These are phyloP conservation scores for Eulemur macaco DNA, from an alignment of 2,113 vertebrate genomes.

Conservation along the genomic window DNA sequence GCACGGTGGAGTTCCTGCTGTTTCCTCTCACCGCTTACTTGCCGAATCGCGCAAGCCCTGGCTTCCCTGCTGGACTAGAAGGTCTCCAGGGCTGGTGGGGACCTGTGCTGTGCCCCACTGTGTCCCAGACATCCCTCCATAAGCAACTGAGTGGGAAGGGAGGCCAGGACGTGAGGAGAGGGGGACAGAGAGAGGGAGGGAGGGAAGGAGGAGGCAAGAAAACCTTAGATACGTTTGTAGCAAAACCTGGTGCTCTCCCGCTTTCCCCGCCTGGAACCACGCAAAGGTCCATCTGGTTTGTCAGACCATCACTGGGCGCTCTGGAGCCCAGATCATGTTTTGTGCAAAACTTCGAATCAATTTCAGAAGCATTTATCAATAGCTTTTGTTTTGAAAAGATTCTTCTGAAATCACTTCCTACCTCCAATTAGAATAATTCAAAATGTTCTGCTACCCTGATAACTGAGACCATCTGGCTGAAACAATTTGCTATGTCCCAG, in stretches of 20 bases:
- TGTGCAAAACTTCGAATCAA: background rate
- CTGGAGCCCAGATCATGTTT: background rate
- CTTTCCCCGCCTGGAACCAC: background rate
- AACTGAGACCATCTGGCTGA: background rate
- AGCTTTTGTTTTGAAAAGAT: background rate
- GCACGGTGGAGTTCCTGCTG: background rate
- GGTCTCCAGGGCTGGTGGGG: rapidly evolving
- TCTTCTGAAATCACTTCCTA: background rate
- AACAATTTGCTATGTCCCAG: background rate
- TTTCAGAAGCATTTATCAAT: background rate
- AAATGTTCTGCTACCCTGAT: background rate
- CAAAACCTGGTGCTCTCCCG: too few species aligned
- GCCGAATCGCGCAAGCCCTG: background rate
- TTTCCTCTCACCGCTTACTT: background rate
- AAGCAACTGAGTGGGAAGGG: too few species aligned
- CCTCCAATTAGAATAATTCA: background rate
- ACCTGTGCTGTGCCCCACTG: too few species aligned
- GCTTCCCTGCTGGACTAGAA: background rate
- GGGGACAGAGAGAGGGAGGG: background rate
- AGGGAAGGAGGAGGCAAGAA: background rate
- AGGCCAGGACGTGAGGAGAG: background rate
- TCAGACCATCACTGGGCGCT: background rate
- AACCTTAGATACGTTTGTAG: background rate
- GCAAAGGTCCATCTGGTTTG: background rate
- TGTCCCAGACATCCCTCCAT: background rate